These are phyloP conservation scores for Meteorus sp. DNA, from an alignment of 1,140 invertebrate species.

Conservation along the genomic window DNA sequence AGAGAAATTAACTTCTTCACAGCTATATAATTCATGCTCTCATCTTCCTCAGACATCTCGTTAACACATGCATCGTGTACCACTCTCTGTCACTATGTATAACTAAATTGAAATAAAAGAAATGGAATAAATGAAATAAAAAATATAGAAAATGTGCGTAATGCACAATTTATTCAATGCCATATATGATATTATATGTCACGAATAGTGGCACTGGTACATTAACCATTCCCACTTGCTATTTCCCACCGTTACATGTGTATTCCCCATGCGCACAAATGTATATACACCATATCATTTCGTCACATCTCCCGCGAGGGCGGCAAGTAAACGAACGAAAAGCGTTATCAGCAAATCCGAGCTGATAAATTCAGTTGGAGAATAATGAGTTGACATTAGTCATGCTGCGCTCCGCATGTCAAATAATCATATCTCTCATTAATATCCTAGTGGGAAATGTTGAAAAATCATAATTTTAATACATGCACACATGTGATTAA, in stretches of 20 bases:
- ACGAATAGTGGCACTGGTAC: too few relatives aligned
- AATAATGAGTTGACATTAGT: constrained; percentile 49
- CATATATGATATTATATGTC: too few relatives aligned
- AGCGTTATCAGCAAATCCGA: constrained; percentile 47
- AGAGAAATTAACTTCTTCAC: too few relatives aligned
- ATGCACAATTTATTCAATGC: too few relatives aligned
- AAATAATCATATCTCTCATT: constrained; percentile 28
- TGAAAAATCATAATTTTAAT: not conserved
- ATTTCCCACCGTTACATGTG: not conserved
- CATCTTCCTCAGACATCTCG: too few relatives aligned
- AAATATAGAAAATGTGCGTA: too few relatives aligned
- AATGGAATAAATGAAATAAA: not conserved
- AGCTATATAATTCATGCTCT: too few relatives aligned
- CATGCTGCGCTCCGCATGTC: constrained; percentile 37
- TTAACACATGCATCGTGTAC: too few relatives aligned
- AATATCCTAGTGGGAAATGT: not conserved
- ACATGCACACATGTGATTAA: constrained; percentile 8
- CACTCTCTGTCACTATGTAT: too few relatives aligned
- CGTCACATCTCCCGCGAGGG: constrained; percentile 39
- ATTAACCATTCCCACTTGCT: too few relatives aligned
- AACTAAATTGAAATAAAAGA: too few relatives aligned
- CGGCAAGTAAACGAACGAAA: constrained; percentile 42
- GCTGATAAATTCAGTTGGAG: constrained; percentile 51
- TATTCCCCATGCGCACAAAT: constrained; percentile 37
- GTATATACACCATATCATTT: constrained; percentile 40